These are phyloP conservation scores for Euglossa dilemma DNA, from an alignment of 1,140 invertebrate genomes.

Conservation along the genomic window DNA sequence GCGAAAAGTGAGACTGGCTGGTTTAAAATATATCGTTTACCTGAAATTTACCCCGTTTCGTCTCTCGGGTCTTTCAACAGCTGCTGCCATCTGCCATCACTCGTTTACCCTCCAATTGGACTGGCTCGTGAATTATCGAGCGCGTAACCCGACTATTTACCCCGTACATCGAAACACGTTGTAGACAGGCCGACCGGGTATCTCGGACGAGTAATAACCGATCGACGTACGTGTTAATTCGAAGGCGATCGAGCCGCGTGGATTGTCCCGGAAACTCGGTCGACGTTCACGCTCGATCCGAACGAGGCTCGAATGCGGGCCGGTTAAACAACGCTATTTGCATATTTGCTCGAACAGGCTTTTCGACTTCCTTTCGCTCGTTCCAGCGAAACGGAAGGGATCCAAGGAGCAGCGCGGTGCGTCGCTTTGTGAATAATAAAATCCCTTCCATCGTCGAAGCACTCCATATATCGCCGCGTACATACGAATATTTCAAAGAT, in stretches of 20 bases:
- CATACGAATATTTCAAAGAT: slow-evolving; percentile 29
- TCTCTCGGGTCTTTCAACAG: slow-evolving; percentile 5
- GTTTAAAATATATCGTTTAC: slow-evolving; percentile 61
- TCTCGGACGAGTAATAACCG: neutral
- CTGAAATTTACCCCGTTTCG: slow-evolving; percentile 46
- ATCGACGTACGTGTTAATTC: neutral
- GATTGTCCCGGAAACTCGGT: neutral
- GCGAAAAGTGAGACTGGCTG: slow-evolving; percentile 39
- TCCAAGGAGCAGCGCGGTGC: neutral
- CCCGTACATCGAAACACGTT: neutral
- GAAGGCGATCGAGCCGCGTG: neutral
- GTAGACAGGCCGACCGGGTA: neutral
- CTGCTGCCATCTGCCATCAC: slow-evolving; percentile 59
- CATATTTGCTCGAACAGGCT: slow-evolving; percentile 11
- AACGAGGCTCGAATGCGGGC: neutral
- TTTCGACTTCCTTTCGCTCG: slow-evolving; percentile 19
- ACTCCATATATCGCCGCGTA: slow-evolving; percentile 48
- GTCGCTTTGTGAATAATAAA: slow-evolving; percentile 66
- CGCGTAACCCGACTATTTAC: neutral
- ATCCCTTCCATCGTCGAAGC: slow-evolving; percentile 57
- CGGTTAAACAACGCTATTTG: slow-evolving; percentile 11
- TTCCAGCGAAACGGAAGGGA: slow-evolving; percentile 4
- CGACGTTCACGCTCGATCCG: neutral
- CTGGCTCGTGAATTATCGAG: neutral
- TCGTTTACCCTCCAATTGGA: neutral